A percentile compares a stretch with the other conserved stretches of the same genome.
Conservation (phyloP, 2,113 vertebrate genomes). For the Bostrychus sinensis region DNA sequence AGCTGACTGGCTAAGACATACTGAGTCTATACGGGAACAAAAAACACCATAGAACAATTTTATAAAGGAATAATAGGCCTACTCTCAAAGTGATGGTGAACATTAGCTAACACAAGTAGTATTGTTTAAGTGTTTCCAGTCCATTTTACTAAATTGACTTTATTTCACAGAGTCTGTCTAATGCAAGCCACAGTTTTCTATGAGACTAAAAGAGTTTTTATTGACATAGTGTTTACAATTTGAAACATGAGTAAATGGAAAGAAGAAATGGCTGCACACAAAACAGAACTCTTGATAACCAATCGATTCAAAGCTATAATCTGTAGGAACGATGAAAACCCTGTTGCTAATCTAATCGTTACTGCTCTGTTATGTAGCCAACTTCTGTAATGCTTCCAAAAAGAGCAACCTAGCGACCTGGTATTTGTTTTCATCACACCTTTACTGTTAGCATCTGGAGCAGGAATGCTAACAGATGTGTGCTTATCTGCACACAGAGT, state of each 20-base stretch:
- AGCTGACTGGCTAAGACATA: conserved; percentile 8
- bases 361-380: conserved; percentile 32
- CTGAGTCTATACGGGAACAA: neutral
- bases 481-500: conserved; percentile 55
- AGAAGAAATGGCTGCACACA: neutral
- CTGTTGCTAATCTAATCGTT: conserved; percentile 11
- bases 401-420: conserved; percentile 17
- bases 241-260: too few relatives aligned
- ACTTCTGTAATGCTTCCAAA: conserved; percentile 15
- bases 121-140: too few relatives aligned
- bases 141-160: too few relatives aligned
- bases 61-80: neutral
- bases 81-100: too few relatives aligned
- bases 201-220: too few relatives aligned
- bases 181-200: too few relatives aligned
- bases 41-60: neutral
- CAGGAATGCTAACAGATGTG: conserved; percentile 54
- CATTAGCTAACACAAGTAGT: too few relatives aligned
- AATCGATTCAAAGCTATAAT: conserved; percentile 11
- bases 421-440: conserved; percentile 68
- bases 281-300: conserved; percentile 9
- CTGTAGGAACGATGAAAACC: conserved; percentile 26
- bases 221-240: too few relatives aligned
- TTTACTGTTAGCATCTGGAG: conserved; percentile 57
- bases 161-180: too few relatives aligned